These are phyloP conservation scores for Mythimna lalbum DNA, from an alignment of 2,888 invertebrate genomes.

Conservation along the genomic window DNA sequence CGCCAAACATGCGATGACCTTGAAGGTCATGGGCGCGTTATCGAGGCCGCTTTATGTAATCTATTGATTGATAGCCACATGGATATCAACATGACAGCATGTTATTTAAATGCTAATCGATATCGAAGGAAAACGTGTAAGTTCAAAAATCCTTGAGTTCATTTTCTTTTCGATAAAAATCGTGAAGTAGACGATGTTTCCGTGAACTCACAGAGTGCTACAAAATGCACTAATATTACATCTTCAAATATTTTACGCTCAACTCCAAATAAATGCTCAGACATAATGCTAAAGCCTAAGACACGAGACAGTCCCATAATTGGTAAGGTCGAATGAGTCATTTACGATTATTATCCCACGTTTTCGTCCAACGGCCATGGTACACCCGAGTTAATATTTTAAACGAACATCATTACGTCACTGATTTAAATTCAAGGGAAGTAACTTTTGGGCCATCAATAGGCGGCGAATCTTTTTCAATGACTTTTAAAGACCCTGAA, in stretches of 20 bases:
- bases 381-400: slow-evolving; percentile 38
- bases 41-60: slow-evolving; percentile 31
- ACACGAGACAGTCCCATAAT: slow-evolving; percentile 59
- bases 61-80: slow-evolving; percentile 35
- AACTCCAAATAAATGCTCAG: not conserved
- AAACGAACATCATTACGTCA: slow-evolving; percentile 56
- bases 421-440: slow-evolving; percentile 60
- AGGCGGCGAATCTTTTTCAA: slow-evolving; percentile 2
- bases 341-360: slow-evolving; percentile 46
- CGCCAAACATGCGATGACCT: slow-evolving; percentile 42
- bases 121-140: slow-evolving; percentile 1
- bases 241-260: not conserved
- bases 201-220: not conserved
- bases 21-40: slow-evolving; percentile 56
- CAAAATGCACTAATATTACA: not conserved
- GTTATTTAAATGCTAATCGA: slow-evolving; percentile 28
- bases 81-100: slow-evolving; percentile 6
- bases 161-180: slow-evolving; percentile 8
- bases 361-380: slow-evolving; percentile 54
- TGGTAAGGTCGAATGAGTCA: slow-evolving; percentile 67
- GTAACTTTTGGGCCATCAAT: slow-evolving; percentile 16
- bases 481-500: slow-evolving; percentile 12
- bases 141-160: not conserved
- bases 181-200: slow-evolving; percentile 2
- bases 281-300: not conserved